phyloP scores from a whole-genome alignment of 2,888 invertebrate genomes.

The Alcis repandata region DNA sequence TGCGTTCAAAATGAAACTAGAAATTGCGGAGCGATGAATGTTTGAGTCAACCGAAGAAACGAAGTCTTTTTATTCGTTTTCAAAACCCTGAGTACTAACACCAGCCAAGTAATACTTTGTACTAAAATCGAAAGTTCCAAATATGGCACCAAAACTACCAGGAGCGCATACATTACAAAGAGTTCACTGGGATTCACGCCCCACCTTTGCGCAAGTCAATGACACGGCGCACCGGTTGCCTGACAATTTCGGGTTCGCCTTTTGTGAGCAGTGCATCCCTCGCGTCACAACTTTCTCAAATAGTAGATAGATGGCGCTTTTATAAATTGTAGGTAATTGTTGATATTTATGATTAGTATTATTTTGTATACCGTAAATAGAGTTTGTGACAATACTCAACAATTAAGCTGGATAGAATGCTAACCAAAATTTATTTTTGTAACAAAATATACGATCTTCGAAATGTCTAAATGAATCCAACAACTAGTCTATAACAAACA shows the following conservation, averaged over 20 bases:
- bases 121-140: slow-evolving; percentile 69
- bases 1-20: too few species aligned
- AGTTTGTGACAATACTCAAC: neutral
- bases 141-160: slow-evolving; percentile 79
- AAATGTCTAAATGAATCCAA: neutral
- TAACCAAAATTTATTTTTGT: neutral
- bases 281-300: slow-evolving; percentile 23
- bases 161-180: slow-evolving; percentile 62
- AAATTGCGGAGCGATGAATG: neutral
- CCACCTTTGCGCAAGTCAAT: slow-evolving; percentile 39
- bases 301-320: slow-evolving; percentile 37
- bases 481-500: neutral
- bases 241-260: slow-evolving; percentile 22
- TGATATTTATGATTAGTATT: neutral
- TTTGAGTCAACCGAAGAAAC: neutral
- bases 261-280: slow-evolving; percentile 21
- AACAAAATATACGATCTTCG: neutral
- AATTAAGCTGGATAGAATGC: neutral
- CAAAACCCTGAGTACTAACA: neutral
- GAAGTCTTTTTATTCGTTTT: too few species aligned
- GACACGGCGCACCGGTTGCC: slow-evolving; percentile 8
- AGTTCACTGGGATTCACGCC: slow-evolving; percentile 49
- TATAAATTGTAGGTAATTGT: slow-evolving; percentile 9
- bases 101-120: neutral
- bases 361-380: neutral